Evolutionary conservation across 2,113 vertebrate species (phyloP), one percentile per base, ranked within the genome.

Genomic region (Tichodroma muraria): DNA sequence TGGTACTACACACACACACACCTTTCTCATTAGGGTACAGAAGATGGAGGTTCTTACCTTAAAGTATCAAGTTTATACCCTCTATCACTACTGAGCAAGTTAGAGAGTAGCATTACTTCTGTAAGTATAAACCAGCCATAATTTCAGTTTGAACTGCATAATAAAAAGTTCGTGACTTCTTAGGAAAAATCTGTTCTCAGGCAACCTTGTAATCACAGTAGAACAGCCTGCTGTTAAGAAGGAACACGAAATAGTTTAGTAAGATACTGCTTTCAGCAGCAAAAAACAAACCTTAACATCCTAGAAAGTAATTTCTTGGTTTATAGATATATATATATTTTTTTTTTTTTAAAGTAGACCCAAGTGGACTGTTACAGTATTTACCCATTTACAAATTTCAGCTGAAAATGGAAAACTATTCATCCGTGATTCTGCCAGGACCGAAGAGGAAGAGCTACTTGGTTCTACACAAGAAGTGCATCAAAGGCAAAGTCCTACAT

Each of bases 1-100:
- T 57, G 3, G 57, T 2, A 24, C 15, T 14, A 24, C 0, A 0
- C 42, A 60, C 76, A 30, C 15, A 21, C 35, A 52, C 25, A n/a
- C n/a, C n/a, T 35, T 76, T 4, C 63, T 63, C 72, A 4, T 45
- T 4, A 71, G 22, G 53, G 22, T 3, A 47, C n/a, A 53, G 19
- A 28, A 59, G 35, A 50, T 80, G 14, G 22, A 54, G 47, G 78
- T 5, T 61, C 6, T 30, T 38, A 30, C 10, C 70, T 38, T 54
- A 6, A 56, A 88, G 18, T 8, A 70, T 13, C 31, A 6, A 52
- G 45, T 8, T 53, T 31, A 11, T n/a, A 30, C 0, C 4, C n/a
- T 28, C 42, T 72, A 6, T 30, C 66, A 7, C 81, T 37, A 33
- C 52, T 15, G 19, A 82, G 28, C 13, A 30, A 80, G 68, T 35